These are phyloP conservation scores for Choreutis nemorana DNA, from an alignment of 2,888 invertebrate species.

Conservation along the genomic window DNA sequence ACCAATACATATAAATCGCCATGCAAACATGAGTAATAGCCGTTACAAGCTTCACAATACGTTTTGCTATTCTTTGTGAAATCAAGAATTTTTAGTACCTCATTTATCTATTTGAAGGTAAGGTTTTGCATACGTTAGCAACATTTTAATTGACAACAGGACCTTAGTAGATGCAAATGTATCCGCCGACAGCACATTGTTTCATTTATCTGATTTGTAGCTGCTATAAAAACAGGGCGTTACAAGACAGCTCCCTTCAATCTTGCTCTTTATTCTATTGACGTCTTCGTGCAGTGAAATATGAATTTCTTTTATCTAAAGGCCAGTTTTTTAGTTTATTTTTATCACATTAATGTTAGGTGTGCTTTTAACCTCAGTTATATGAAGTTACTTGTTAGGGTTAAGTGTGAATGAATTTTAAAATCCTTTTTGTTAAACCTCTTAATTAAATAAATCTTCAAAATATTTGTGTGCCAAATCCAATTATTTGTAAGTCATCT, in stretches of 20 bases:
- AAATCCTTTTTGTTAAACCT: too few species aligned
- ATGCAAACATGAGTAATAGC: background rate
- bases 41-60: too few species aligned
- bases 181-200: constrained; percentile 41
- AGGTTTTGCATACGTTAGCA: constrained; percentile 33
- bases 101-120: constrained; percentile 21
- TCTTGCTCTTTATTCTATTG: constrained; percentile 20
- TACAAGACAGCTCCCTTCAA: constrained; percentile 25
- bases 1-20: background rate
- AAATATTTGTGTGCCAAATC: background rate
- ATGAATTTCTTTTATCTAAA: constrained; percentile 33
- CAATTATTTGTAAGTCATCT: constrained; percentile 5
- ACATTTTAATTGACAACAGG: constrained; percentile 47
- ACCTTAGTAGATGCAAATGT: constrained; percentile 42
- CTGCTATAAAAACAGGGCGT: constrained; percentile 37
- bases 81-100: constrained; percentile 15
- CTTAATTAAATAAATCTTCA: too few species aligned
- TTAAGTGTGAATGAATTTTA: too few species aligned
- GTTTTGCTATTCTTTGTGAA: too few species aligned
- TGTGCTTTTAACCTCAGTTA: background rate
- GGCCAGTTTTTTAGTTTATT: constrained; percentile 18
- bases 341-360: constrained; percentile 1
- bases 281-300: constrained; percentile 13
- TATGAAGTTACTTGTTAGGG: too few species aligned
- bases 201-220: constrained; percentile 40